A percentile compares a stretch with the other conserved stretches of the same genome.
Conservation (phyloP, 2,113 vertebrate species). For the Datnioides undecimradiatus region DNA sequence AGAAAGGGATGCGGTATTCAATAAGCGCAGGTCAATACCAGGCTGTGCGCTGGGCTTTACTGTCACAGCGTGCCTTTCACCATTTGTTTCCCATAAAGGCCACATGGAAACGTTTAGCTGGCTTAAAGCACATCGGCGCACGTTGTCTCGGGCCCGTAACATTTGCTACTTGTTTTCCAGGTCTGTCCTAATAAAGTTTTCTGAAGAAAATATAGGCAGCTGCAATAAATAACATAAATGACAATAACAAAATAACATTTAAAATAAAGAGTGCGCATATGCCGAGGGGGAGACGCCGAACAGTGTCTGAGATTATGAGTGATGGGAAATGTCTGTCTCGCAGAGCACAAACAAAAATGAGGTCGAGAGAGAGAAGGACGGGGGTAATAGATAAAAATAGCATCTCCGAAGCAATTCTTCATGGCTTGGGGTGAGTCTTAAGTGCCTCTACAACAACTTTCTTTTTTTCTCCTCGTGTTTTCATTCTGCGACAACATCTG, state of each 20-base stretch:
- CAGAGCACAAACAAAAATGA: conserved; percentile 20
- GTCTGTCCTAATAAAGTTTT: conserved; percentile 71
- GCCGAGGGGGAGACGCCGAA: conserved; percentile 14
- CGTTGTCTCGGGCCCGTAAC: conserved; percentile 72
- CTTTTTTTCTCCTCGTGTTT: conserved; percentile 23
- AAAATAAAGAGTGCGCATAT: not conserved
- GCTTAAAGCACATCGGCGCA: conserved; percentile 83
- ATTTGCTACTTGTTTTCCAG: conserved; percentile 85
- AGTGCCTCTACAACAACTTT: conserved; percentile 29
- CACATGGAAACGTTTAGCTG: conserved; percentile 93
- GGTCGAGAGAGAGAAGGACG: not conserved
- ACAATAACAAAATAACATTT: conserved; percentile 10
- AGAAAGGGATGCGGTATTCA: conserved; percentile 74
- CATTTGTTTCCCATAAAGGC: conserved; percentile 93
- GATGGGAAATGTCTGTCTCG: conserved; percentile 24
- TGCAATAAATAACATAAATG: conserved; percentile 42
- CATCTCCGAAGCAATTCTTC: conserved; percentile 41
- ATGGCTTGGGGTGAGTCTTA: conserved; percentile 33
- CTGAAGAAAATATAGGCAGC: conserved; percentile 50
- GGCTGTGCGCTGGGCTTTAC: conserved; percentile 81
- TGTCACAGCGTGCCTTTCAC: conserved; percentile 85
- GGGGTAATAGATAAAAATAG: conserved; percentile 57
- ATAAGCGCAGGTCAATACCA: conserved; percentile 82
- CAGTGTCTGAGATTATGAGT: conserved; percentile 13
- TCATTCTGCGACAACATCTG: conserved; percentile 61